phyloP scores from a whole-genome alignment of 2,113 vertebrate genomes.

The Xiphophorus couchianus region DNA sequence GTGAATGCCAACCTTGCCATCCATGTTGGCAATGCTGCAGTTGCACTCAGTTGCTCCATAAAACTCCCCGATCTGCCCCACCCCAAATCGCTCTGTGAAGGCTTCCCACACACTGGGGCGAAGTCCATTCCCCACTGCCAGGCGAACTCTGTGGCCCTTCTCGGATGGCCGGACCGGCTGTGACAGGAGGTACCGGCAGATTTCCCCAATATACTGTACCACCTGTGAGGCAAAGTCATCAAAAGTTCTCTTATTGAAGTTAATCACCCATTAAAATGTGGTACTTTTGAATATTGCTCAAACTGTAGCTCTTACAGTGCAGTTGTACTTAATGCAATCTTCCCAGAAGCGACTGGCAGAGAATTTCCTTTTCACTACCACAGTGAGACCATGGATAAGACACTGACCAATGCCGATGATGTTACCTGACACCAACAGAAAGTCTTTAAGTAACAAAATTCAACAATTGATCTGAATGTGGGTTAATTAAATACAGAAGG shows the following conservation, averaged over 20 bases:
- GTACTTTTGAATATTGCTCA: slow-evolving; percentile 1
- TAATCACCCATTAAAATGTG: slow-evolving; percentile 2
- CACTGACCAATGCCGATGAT: slow-evolving; percentile 94
- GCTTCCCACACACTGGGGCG: slow-evolving; percentile 91
- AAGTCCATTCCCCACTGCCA: slow-evolving; percentile 91
- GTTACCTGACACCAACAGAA: slow-evolving; percentile 81
- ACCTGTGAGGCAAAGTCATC: slow-evolving; percentile 73
- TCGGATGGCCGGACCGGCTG: slow-evolving; percentile 85
- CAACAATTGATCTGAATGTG: slow-evolving; percentile 1
- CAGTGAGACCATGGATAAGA: slow-evolving; percentile 88
- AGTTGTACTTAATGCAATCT: slow-evolving; percentile 89
- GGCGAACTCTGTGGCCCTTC: slow-evolving; percentile 82
- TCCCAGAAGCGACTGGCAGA: slow-evolving; percentile 96
- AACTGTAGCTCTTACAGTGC: slow-evolving; percentile 84
- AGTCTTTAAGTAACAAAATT: not conserved
- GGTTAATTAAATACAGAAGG: not conserved
- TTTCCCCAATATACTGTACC: slow-evolving; percentile 94
- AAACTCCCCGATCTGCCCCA: slow-evolving; percentile 91
- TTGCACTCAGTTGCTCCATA: slow-evolving; percentile 95
- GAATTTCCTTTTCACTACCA: slow-evolving; percentile 93
- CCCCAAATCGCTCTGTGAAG: slow-evolving; percentile 85
- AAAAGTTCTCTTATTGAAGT: not conserved
- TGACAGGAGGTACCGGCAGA: slow-evolving; percentile 90
- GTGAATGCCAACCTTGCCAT: slow-evolving; percentile 85
- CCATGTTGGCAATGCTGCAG: slow-evolving; percentile 94